Evolutionary conservation across 2,797 vertebrate species (phyloP), one percentile per base, ranked within the genome.

Genomic region (Cryptoprocta ferox): DNA sequence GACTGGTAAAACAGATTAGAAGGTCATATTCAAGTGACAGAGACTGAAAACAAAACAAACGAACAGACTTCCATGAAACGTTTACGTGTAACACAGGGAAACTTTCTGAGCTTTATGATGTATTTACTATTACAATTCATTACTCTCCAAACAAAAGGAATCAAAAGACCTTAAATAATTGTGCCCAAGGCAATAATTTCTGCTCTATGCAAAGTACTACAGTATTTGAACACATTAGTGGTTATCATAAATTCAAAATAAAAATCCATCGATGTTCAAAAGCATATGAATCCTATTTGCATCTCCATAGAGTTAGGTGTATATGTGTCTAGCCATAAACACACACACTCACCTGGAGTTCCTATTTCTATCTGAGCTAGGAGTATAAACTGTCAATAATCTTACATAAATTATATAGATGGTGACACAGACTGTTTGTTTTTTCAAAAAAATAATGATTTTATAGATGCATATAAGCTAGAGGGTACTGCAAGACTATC

Each of bases 331-430:
- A 19, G 10, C 4, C 45, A 39, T 2, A 87, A 13, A 21, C 1
- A 81, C 42, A 12, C 0, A 81, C 2, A 48, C 13, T 42, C 26
- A 70, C 13, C 21, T 59, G 30, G 16, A 79, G 3, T 53, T 53
- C 32, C 50, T 26, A 19, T n/a, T 93, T 89, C 35, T 56, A 4
- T 66, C 56, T 63, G 48, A 32, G 37, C 48, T 75, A 14, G 75
- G 12, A 18, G 79, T n/a, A 68, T 61, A 30, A 87, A 91, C 5
- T 73, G 79, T 76, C 78, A 83, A n/a, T 81, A 84, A 94, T 42
- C 21, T 94, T 66, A 92, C 66, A 85, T 81, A 89, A 86, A 94
- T 94, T 95, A 90, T 37, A 95, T 75, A 96, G 59, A 63, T 53
- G 16, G n/a, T 78, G 59, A 91, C 42, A 87, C 9, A 70, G 15